These are phyloP conservation scores for Diarsia brunnea DNA, from an alignment of 2,888 invertebrate genomes.

Conservation along the genomic window DNA sequence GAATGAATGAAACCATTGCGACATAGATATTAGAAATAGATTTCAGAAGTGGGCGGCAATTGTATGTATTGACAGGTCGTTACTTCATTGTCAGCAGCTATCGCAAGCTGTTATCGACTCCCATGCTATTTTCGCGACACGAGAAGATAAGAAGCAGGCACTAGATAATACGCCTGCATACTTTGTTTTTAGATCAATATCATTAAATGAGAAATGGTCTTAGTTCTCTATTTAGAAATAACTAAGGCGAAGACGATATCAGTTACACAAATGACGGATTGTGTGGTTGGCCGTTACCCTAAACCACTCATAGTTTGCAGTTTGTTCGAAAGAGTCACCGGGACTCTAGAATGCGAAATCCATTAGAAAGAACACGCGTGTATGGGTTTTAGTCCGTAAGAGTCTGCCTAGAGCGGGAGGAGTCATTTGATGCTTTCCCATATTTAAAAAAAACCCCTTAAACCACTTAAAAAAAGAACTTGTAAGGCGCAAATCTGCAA, in stretches of 20 bases:
- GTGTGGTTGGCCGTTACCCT: too few relatives aligned
- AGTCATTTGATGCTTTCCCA: too few relatives aligned
- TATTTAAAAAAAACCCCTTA: too few relatives aligned
- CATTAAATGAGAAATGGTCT: slow-evolving; percentile 28
- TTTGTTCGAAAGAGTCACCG: too few relatives aligned
- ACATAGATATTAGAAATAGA: slow-evolving; percentile 41
- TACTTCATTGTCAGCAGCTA: slow-evolving; percentile 53
- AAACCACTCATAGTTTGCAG: too few relatives aligned
- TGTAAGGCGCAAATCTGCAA: not conserved
- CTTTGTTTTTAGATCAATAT: slow-evolving; percentile 56
- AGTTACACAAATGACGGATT: slow-evolving; percentile 5
- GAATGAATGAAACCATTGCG: slow-evolving; percentile 13
- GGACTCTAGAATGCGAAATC: too few relatives aligned
- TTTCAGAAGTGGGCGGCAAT: slow-evolving; percentile 47
- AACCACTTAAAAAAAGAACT: not conserved
- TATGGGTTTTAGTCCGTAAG: too few relatives aligned
- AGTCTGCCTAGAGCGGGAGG: too few relatives aligned
- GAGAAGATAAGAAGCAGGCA: slow-evolving; percentile 53
- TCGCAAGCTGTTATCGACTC: slow-evolving; percentile 46
- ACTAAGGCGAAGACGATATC: not conserved
- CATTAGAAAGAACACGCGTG: too few relatives aligned
- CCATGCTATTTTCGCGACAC: slow-evolving; percentile 53
- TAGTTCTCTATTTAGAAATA: slow-evolving; percentile 17
- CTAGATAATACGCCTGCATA: slow-evolving; percentile 47
- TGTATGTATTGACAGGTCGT: slow-evolving; percentile 54